Evolutionary conservation across 1,140 invertebrate species (phyloP).

Genomic region (Microplitis mediator): DNA sequence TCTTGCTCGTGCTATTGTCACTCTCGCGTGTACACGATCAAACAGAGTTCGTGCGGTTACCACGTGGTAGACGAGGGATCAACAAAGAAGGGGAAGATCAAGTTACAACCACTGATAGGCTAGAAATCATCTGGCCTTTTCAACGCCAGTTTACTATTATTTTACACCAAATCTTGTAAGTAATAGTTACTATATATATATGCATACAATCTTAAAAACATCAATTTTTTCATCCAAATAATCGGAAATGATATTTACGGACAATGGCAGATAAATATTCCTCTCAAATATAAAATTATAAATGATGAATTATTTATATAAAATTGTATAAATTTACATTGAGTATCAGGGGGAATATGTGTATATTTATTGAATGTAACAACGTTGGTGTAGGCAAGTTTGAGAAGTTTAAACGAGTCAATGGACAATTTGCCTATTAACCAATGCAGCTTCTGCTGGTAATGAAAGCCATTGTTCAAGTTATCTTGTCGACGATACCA

Average conservation of each 20-base stretch:
- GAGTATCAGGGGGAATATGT: not conserved
- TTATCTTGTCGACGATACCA: constrained; percentile 56
- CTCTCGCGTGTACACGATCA: not conserved
- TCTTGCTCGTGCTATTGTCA: not conserved
- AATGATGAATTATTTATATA: no score
- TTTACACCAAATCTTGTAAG: not conserved
- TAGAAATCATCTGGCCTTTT: not conserved
- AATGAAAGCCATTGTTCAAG: constrained; percentile 60
- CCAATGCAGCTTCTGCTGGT: constrained; percentile 51
- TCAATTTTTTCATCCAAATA: not conserved
- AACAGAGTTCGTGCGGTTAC: not conserved
- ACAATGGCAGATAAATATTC: no score
- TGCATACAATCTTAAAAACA: not conserved
- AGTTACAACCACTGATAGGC: not conserved
- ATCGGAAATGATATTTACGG: not conserved
- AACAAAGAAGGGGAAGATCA: constrained; percentile 12
- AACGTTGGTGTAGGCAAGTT: not conserved
- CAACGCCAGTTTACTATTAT: not conserved
- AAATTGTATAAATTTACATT: not conserved
- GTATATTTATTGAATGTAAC: not conserved
- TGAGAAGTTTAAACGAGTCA: constrained; percentile 56
- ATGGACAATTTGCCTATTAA: constrained; percentile 58
- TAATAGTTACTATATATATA: not conserved
- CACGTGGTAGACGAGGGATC: constrained; percentile 12
- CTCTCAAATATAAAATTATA: no score